Base-by-base conservation (phyloP, 2,797 vertebrate genomes). In the Enteromius trimaculatus region DNA sequence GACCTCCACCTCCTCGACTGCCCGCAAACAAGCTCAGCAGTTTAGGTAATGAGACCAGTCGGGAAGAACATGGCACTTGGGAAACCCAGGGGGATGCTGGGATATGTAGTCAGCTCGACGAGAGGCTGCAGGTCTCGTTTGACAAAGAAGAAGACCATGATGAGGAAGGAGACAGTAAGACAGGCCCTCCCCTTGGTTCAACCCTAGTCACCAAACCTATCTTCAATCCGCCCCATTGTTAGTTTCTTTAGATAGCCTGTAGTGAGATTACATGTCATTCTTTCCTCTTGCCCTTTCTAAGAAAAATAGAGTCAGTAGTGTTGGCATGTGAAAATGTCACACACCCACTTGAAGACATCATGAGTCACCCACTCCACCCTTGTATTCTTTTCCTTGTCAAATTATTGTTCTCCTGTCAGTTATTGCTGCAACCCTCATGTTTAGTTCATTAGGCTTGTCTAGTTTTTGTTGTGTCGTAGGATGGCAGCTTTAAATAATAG, bases 1-100 rank as follows among this genome's bases (percentile, higher is more conserved):
- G 96, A 83, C 96, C 95, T 0, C 96, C 96, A 1, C 96, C 96
- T 66, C 96, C 96, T 64, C 93, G 95, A 55, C 91, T 96, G 88
- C 93, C 95, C 74, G 93, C 93, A 0, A 94, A 94, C 80, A 96
- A 95, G 84, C 92, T 92, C 49, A 86, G 88, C 86, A 91, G 88
- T 89, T 90, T 96, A 93, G 95, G 96, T 96, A 94, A 91, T 88
- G 62, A 84, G 23, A n/a, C 0, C 78, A 14, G 51, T 16, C 80
- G 3, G 23, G 69, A 85, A 26, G 49, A 79, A 13, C 62, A 29
- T 39, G 68, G 53, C 64, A 51, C 19, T 37, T 76, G 23, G 76
- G 79, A 84, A 51, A 29, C 60, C 14, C 75, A 82, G 26, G 71
- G 82, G 83, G 60, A 87, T 37, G 11, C 77, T 74, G 83, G 80